Base-by-base conservation (phyloP, 2,113 vertebrate species). In the Rhineura floridana region DNA sequence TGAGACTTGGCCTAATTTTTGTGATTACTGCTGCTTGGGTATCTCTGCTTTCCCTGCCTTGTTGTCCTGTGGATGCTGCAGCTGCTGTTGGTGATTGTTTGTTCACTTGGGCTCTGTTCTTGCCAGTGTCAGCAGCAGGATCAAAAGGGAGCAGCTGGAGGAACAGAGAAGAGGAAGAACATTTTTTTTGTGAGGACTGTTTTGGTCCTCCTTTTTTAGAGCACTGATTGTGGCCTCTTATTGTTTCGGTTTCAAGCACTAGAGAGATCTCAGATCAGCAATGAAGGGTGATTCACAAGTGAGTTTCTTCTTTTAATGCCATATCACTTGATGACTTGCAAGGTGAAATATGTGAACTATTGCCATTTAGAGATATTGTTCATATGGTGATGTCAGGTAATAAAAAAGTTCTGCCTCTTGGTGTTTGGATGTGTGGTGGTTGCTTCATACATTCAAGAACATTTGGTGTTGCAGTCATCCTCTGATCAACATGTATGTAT, bases 1-100 rank as follows among this genome's bases (percentile, higher is more conserved):
- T 21, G 85, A 50, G 33, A 76, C 44, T 63, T 83, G 83, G 81
- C 23, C 63, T 90, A 11, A 15, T 28, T 90, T 87, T 90, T 83
- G 28, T 65, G 19, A 88, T 93, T 92, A 65, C 15, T 91, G 59
- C 17, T 84, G 15, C 28, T 48, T 85, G 48, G 28, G 75, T 59
- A 17, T 76, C 90, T 75, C 46, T 90, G 65, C 28, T 81, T 36
- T 83, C 86, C 30, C 89, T 88, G 75, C 63, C n/a, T 84, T 84
- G 79, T 67, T 84, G n/a, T 85, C 76, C 65, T 87, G 36, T 76
- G 83, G n/a, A 62, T 91, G 87, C 13, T 90, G 69, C 65, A 86
- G 85, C 39, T 93, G 81, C 80, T 86, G 15, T 81, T 67, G n/a
- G 28, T 76, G 19, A 36, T 42, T 88, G 59, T 62, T 91, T 63